Evolutionary conservation across 2,113 vertebrate species (phyloP).

Genomic region (Tautogolabrus adspersus): DNA sequence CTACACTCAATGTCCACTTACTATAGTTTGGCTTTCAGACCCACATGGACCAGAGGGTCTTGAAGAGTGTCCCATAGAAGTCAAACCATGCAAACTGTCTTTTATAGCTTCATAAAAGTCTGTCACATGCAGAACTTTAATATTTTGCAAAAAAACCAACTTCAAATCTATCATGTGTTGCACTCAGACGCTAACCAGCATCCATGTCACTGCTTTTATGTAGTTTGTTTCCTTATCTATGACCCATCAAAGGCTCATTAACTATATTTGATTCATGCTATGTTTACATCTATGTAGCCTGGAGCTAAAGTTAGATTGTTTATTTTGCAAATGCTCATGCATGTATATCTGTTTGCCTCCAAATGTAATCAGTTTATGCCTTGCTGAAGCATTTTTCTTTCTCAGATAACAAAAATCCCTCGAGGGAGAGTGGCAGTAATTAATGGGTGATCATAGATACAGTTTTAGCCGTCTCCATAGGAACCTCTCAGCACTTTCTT

Average conservation of each 20-base stretch:
- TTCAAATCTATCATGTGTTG: no score
- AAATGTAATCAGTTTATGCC: neutral
- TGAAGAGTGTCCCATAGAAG: neutral
- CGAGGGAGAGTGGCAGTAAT: conserved; percentile 53
- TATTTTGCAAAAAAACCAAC: no score
- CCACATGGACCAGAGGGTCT: neutral
- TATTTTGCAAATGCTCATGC: neutral
- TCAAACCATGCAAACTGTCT: neutral
- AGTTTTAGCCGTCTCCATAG: conserved; percentile 69
- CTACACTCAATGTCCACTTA: neutral
- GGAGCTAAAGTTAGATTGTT: neutral
- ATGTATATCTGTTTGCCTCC: neutral
- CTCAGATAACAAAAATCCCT: neutral
- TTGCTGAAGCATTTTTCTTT: neutral
- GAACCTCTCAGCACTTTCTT: conserved; percentile 55
- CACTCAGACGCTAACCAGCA: no score
- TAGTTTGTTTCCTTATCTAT: neutral
- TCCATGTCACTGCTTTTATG: neutral
- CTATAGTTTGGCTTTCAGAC: neutral
- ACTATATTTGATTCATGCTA: neutral
- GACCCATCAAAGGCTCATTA: neutral
- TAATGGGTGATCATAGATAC: conserved; percentile 62
- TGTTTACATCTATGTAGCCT: neutral
- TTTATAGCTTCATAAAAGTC: no score
- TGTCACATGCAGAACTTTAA: neutral